These are phyloP conservation scores for Pica pica DNA, from an alignment of 2,113 vertebrate species.

Conservation along the genomic window DNA sequence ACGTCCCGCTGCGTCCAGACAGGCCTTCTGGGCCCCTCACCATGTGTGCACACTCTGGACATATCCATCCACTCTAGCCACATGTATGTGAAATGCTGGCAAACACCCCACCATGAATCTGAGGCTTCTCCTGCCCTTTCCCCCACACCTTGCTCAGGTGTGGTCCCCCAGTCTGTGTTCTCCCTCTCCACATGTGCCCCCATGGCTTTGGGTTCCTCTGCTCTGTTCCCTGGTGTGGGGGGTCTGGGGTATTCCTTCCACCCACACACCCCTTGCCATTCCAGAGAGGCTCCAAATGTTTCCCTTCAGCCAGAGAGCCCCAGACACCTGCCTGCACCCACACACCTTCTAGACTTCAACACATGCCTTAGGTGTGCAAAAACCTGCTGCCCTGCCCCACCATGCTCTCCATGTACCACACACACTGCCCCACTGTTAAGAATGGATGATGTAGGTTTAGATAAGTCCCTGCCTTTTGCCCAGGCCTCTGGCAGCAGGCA, in stretches of 20 bases:
- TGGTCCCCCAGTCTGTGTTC: accelerated
- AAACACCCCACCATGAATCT: background rate
- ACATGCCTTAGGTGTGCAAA: background rate
- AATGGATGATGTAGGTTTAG: background rate
- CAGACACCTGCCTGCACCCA: background rate
- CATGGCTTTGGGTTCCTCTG: background rate
- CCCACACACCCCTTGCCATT: background rate
- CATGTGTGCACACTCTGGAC: background rate
- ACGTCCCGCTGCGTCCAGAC: background rate
- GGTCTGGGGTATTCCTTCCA: background rate
- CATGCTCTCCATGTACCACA: background rate
- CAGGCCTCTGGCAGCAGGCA: background rate
- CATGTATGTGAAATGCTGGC: accelerated
- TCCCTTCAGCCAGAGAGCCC: background rate
- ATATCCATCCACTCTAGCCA: background rate
- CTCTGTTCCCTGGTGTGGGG: accelerated
- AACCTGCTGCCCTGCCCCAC: background rate
- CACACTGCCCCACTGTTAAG: background rate
- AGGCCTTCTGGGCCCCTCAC: background rate
- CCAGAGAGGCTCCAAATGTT: background rate
- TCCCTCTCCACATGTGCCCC: background rate
- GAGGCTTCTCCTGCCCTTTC: background rate
- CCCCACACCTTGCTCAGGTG: background rate
- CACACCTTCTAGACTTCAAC: background rate
- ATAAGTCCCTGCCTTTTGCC: background rate